Conservation (phyloP, 2,113 vertebrate species). For the Nansenia antarctica region DNA sequence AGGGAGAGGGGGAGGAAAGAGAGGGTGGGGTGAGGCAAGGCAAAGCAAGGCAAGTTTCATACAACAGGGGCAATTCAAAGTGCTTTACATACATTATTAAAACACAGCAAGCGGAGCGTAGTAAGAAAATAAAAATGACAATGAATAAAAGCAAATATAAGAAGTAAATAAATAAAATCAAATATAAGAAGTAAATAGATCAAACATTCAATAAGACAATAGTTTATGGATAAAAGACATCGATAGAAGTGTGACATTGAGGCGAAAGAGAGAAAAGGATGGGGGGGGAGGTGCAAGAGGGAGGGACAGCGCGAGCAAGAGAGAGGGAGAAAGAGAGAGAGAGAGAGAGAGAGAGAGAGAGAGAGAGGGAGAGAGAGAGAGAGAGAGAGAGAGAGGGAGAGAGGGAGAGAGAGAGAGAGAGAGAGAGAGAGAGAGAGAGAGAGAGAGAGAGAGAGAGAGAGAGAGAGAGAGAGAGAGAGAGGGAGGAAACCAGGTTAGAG, state of each 20-base stretch:
- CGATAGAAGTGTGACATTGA: constrained; percentile 5
- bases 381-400: not conserved
- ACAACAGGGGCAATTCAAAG: too few species aligned
- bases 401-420: not conserved
- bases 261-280: not conserved
- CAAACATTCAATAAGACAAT: too few species aligned
- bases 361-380: not conserved
- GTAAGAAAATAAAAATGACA: too few species aligned
- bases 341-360: not conserved
- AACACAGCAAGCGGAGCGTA: too few species aligned
- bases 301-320: not conserved
- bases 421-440: not conserved
- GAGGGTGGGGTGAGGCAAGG: not conserved
- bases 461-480: constrained; percentile 11
- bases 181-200: too few species aligned
- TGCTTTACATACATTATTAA: too few species aligned
- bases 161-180: too few species aligned
- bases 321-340: not conserved
- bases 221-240: too few species aligned
- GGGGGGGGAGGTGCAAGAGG: not conserved
- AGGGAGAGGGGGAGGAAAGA: not conserved
- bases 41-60: not conserved
- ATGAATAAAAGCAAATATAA: too few species aligned
- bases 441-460: constrained; percentile 7
- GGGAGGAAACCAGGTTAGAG: constrained; percentile 7